Conservation (phyloP, 2,797 vertebrate genomes). For the Synaphobranchus kaupii region DNA sequence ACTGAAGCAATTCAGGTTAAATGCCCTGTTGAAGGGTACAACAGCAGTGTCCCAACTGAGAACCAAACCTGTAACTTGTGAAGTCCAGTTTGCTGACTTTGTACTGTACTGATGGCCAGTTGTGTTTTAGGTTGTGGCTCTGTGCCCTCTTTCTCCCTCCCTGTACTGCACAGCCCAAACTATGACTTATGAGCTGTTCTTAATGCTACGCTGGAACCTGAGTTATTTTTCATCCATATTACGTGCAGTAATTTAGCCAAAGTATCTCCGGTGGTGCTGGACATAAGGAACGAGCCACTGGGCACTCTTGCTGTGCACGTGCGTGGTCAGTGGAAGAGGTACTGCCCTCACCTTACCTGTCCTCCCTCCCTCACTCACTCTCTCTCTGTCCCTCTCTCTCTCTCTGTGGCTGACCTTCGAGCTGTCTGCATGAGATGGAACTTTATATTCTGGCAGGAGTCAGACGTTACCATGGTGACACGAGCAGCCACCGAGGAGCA, state of each 20-base stretch:
- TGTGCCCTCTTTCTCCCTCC: background rate
- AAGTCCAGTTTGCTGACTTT: background rate
- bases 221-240: background rate
- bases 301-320: background rate
- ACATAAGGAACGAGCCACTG: background rate
- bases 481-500: slow-evolving; percentile 12
- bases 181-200: background rate
- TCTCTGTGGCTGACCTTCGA: slow-evolving; percentile 40
- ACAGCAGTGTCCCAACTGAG: background rate
- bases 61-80: background rate
- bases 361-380: background rate
- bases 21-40: background rate
- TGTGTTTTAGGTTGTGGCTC: background rate
- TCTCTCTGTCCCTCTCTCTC: slow-evolving; percentile 19
- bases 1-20: background rate
- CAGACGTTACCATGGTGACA: slow-evolving; percentile 57
- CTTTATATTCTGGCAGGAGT: slow-evolving; percentile 37
- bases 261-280: background rate
- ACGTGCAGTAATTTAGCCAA: background rate
- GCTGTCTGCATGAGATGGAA: slow-evolving; percentile 42
- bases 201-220: background rate
- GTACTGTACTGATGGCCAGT: background rate
- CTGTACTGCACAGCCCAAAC: background rate
- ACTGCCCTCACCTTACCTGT: background rate
- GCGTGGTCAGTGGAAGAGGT: background rate